Evolutionary conservation across 2,797 vertebrate genomes (phyloP).

Genomic region (Coregonus sp.): DNA sequence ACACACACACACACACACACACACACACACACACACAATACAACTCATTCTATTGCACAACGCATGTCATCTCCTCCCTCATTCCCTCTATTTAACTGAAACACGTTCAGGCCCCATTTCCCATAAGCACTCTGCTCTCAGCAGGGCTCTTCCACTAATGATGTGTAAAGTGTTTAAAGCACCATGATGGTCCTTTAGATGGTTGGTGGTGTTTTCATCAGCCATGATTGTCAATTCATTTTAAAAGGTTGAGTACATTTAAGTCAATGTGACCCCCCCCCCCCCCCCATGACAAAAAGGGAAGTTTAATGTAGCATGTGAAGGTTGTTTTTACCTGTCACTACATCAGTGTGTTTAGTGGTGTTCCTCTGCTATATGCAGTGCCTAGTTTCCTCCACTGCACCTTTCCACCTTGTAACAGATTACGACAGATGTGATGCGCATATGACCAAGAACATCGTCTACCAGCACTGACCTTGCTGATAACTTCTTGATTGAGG

Average conservation of each 20-base stretch:
- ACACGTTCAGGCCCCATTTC: conserved; percentile 56
- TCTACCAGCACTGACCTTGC: no score
- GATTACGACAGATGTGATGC: neutral
- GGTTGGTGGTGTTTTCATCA: conserved; percentile 37
- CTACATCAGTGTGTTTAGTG: neutral
- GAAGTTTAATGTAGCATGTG: neutral
- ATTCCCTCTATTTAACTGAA: conserved; percentile 52
- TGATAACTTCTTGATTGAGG: no score
- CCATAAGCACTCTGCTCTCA: conserved; percentile 34
- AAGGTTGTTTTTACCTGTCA: neutral
- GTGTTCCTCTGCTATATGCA: neutral
- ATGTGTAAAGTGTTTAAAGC: conserved; percentile 57
- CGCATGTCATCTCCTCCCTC: no score
- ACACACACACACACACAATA: neutral
- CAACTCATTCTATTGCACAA: conserved; percentile 27
- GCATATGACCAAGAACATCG: no score
- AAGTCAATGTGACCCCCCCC: neutral
- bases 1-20: neutral
- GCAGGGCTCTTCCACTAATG: conserved; percentile 44
- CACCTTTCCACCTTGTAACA: neutral
- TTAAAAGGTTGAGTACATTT: conserved; percentile 29
- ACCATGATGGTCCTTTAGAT: conserved; percentile 44
- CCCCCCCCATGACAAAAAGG: conserved; percentile 1
- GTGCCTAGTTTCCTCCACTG: neutral
- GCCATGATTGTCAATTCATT: conserved; percentile 31